Base-by-base conservation (phyloP, 2,888 invertebrate genomes). In the Pomacea canaliculata region DNA sequence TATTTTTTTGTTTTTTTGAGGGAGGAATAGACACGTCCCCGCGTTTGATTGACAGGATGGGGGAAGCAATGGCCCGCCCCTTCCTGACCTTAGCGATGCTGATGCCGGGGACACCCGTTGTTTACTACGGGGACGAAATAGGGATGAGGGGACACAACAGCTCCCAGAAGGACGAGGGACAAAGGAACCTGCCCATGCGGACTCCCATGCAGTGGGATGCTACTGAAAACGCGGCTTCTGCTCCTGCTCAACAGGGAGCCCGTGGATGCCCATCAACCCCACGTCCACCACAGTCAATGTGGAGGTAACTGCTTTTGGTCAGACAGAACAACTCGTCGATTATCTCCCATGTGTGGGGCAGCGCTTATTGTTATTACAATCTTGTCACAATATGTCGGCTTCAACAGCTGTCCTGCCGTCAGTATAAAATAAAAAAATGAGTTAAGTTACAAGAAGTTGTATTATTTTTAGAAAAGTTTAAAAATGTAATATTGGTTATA, bases 121-220 rank as follows among this genome's bases (percentile, higher is more conserved):
- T 96, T 0, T 97, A 97, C 86, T 95, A 96, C 84, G 97, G 96
- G 0, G 96, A 96, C 90, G 97, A 97, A 92, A 94, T 96, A 71
- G 96, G 95, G 27, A 95, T 96, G 94, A 77, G 60, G 7, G 49
- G 27, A 8, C 62, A 27, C 49, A 73, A 73, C 73, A 56, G 48
- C n/a, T 49, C 65, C 60, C 59, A 76, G 13, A 19, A n/a, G 70
- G 70, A 68, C 5, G 37, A 27, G 19, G 77, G 81, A 76, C 71
- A 76, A 27, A 79, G 81, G 13, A 67, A 79, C 48, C 81, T 82
- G 75, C 68, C 78, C n/a, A 85, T 85, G 84, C 78, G 86, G 48
- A 81, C 84, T 16, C 85, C 87, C 1, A 89, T 89, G 89, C 84
- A 83, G 62, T 90, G 90, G 90, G 83, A 81, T 59, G 85, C 85